phyloP scores from a whole-genome alignment of 1,140 invertebrate genomes.

The Copidosoma floridanum region DNA sequence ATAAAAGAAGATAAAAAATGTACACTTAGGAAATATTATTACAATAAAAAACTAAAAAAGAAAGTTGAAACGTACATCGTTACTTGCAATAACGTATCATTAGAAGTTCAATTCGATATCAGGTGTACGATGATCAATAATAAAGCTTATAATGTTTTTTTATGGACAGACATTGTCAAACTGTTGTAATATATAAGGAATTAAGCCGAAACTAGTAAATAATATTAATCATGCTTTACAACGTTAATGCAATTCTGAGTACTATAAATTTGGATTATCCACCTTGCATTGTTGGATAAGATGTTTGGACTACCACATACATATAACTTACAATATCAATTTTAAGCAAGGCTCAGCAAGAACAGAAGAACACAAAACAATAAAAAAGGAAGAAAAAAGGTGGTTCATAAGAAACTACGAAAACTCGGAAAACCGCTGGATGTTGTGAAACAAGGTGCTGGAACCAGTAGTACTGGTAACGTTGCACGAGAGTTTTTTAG shows the following conservation, averaged over 20 bases:
- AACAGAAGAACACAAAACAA: neutral
- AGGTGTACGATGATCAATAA: conserved; percentile 49
- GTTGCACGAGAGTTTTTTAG: conserved; percentile 14
- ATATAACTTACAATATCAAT: too few relatives aligned
- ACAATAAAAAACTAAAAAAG: conserved; percentile 1
- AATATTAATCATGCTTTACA: conserved; percentile 38
- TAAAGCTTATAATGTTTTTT: conserved; percentile 49
- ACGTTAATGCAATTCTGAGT: conserved; percentile 33
- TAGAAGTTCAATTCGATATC: conserved; percentile 29
- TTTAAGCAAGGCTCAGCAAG: too few relatives aligned
- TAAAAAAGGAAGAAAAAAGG: neutral
- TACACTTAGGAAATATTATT: too few relatives aligned
- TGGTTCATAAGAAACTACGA: neutral
- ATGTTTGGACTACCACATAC: too few relatives aligned
- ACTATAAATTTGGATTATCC: too few relatives aligned
- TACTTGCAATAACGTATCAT: neutral
- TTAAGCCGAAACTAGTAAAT: conserved; percentile 42
- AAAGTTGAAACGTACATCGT: conserved; percentile 2
- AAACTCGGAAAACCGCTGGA: conserved; percentile 1
- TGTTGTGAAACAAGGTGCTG: conserved; percentile 14
- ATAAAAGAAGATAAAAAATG: conserved; percentile 16
- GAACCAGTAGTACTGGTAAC: conserved; percentile 15
- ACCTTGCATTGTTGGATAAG: too few relatives aligned
- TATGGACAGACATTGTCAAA: conserved; percentile 40
- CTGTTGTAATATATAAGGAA: conserved; percentile 44